phyloP scores from a whole-genome alignment of 2,113 vertebrate species.

The Lycocorax pyrrhopterus region DNA sequence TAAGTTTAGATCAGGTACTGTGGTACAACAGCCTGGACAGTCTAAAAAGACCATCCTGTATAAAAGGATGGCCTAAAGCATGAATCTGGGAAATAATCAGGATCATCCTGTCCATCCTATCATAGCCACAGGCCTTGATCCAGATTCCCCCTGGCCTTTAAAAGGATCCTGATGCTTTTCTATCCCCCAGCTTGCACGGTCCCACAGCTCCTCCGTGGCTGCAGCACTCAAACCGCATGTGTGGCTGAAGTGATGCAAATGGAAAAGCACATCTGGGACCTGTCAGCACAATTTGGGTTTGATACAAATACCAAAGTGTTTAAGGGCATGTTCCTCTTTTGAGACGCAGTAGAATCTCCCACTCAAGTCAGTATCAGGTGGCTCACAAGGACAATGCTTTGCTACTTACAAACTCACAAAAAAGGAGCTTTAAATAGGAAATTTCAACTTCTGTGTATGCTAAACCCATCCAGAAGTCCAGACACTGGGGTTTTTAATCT shows the following conservation, averaged over 20 bases:
- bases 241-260: background rate
- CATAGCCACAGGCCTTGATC: background rate
- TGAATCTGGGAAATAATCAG: background rate
- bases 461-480: background rate
- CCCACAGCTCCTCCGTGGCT: background rate
- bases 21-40: background rate
- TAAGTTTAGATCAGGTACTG: background rate
- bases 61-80: background rate
- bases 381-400: background rate
- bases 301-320: background rate
- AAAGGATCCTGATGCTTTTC: background rate
- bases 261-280: background rate
- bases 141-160: background rate
- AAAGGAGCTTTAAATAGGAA: background rate
- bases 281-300: background rate
- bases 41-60: background rate
- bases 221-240: background rate
- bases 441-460: background rate
- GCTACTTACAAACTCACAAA: accelerated
- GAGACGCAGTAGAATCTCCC: background rate
- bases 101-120: background rate
- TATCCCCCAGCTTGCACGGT: background rate
- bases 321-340: background rate
- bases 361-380: background rate
- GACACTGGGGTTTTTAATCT: background rate